Conservation (phyloP, 2,113 vertebrate genomes). For the Ictidomys tridecemlineatus region DNA sequence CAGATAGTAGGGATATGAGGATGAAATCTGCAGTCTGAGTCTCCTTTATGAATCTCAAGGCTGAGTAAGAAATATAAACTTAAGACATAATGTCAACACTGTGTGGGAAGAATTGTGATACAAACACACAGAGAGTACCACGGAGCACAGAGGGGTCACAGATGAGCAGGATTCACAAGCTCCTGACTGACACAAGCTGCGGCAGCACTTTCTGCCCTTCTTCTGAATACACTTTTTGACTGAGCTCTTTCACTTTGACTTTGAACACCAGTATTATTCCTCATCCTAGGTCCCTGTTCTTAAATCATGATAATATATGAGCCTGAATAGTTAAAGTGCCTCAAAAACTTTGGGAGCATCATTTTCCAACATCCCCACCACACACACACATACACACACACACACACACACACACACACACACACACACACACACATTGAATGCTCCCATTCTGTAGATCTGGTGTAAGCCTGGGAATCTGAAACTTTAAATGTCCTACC, state of each 20-base stretch:
- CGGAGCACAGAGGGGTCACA: not conserved
- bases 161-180: not conserved
- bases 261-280: not conserved
- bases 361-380: not conserved
- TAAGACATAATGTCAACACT: not conserved
- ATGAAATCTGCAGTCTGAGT: not conserved
- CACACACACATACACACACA: not conserved
- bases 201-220: not conserved
- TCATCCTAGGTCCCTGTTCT: not conserved
- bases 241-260: not conserved
- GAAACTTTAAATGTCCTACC: not conserved
- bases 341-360: not conserved
- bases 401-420: not conserved
- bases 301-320: not conserved
- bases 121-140: not conserved
- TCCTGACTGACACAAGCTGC: not conserved
- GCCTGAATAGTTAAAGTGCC: not conserved
- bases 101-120: not conserved
- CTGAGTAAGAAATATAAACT: not conserved
- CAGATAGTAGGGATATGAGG: not conserved
- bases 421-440: not conserved
- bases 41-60: not conserved
- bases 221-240: not conserved
- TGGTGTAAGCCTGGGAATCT: not conserved
- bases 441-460: not conserved